Evolutionary conservation across 2,888 invertebrate species (phyloP).

Genomic region (Eurytoma californica): DNA sequence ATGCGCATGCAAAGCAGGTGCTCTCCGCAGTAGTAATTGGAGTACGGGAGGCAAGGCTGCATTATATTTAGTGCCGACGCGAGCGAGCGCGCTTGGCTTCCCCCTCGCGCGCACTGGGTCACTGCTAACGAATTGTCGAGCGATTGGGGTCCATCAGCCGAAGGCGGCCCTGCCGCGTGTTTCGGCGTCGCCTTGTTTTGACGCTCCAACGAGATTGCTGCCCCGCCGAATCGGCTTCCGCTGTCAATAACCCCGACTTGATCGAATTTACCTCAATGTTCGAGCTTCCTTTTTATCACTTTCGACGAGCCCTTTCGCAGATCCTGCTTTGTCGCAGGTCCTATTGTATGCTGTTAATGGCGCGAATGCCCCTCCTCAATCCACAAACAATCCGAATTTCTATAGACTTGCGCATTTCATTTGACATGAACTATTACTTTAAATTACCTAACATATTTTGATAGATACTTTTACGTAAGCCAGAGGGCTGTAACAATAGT

Average conservation of each 20-base stretch:
- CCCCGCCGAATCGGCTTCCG: slow-evolving; percentile 44
- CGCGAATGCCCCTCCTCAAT: background rate
- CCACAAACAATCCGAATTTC: too few species aligned
- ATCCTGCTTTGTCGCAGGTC: background rate
- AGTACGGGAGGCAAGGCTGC: slow-evolving; percentile 72
- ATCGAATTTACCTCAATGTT: slow-evolving; percentile 11
- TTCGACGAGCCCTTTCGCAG: background rate
- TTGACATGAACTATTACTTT: background rate
- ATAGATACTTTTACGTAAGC: slow-evolving; percentile 4
- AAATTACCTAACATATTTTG: background rate
- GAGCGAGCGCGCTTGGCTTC: background rate
- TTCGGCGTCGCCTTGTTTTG: slow-evolving; percentile 53
- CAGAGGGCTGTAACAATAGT: background rate
- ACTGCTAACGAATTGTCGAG: slow-evolving; percentile 72
- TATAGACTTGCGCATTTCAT: too few species aligned
- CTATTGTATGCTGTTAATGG: slow-evolving; percentile 4
- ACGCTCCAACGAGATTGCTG: background rate
- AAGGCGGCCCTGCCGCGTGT: slow-evolving; percentile 41
- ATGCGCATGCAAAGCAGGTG: slow-evolving; percentile 72
- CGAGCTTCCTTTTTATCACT: slow-evolving; percentile 56
- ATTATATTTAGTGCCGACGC: slow-evolving; percentile 63
- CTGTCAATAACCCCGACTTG: slow-evolving; percentile 48
- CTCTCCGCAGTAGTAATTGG: slow-evolving; percentile 67
- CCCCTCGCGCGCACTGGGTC: slow-evolving; percentile 65
- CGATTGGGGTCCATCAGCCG: slow-evolving; percentile 69